Percentiles rank a stretch among this genome's conserved stretches.
These are phyloP conservation scores for Drosophila sechellia DNA, from an alignment of 1,140 invertebrate species.

Conservation along the genomic window DNA sequence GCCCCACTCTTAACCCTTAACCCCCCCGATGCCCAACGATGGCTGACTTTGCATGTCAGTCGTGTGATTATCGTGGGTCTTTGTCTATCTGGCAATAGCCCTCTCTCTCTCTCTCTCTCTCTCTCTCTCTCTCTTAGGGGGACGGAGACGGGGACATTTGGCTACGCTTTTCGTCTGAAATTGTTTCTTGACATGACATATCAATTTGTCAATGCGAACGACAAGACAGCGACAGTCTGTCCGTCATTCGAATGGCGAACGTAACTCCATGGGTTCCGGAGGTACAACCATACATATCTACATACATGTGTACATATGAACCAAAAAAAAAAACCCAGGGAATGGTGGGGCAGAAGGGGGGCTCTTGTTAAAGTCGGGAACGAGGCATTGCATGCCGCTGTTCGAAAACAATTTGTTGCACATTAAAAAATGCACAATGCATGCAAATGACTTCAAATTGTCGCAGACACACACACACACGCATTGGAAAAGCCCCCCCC, in stretches of 20 bases:
- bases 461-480: constrained; percentile 24
- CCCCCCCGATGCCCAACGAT: background rate
- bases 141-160: constrained; percentile 46
- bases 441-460: constrained; percentile 81
- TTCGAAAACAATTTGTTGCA: constrained; percentile 80
- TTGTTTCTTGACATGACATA: constrained; percentile 84
- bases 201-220: constrained; percentile 81
- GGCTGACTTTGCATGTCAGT: constrained; percentile 70
- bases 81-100: constrained; percentile 12
- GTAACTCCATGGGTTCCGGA: background rate
- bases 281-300: background rate
- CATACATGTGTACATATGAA: too few relatives aligned
- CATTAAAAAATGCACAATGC: constrained; percentile 80
- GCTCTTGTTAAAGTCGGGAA: constrained; percentile 45
- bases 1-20: background rate
- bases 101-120: background rate
- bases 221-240: constrained; percentile 57
- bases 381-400: constrained; percentile 70
- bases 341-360: background rate
- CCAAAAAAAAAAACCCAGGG: too few relatives aligned
- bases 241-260: constrained; percentile 5
- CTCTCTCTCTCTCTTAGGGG: background rate
- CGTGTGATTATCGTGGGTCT: constrained; percentile 76
- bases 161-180: constrained; percentile 76
- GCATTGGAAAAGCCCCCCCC: background rate